These are phyloP conservation scores for Bombus affinis DNA, from an alignment of 1,140 invertebrate genomes.

Conservation along the genomic window DNA sequence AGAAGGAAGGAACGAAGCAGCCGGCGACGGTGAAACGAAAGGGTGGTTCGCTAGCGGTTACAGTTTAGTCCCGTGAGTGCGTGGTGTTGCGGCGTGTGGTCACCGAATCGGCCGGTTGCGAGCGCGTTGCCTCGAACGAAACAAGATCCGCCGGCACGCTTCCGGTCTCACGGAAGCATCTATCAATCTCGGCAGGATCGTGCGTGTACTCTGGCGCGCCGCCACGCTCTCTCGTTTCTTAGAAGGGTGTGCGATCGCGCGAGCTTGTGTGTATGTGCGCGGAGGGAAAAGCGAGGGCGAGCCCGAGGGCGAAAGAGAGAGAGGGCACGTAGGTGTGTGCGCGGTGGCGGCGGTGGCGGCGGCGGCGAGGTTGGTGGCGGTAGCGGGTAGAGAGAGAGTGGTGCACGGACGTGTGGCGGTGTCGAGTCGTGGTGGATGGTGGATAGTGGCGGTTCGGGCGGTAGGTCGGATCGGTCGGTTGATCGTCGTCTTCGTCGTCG, in stretches of 20 bases:
- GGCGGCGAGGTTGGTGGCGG: conserved; percentile 45
- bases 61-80: conserved; percentile 42
- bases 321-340: conserved; percentile 50
- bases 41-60: conserved; percentile 42
- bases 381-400: conserved; percentile 37
- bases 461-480: conserved; percentile 56
- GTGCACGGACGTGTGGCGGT: conserved; percentile 63
- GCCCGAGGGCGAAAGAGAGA: conserved; percentile 16
- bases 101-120: neutral
- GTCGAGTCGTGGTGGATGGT: conserved; percentile 60
- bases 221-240: neutral
- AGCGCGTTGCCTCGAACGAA: neutral
- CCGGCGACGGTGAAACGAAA: conserved; percentile 37
- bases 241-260: neutral
- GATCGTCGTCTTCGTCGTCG: conserved; percentile 39
- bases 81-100: conserved; percentile 8
- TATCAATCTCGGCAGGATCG: neutral
- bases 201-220: neutral
- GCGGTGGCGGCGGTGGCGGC: conserved; percentile 43
- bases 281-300: conserved; percentile 4
- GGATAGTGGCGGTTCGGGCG: conserved; percentile 61
- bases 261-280: neutral
- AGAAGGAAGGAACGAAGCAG: conserved; percentile 16
- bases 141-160: neutral
- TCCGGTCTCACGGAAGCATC: neutral